phyloP scores from a whole-genome alignment of 2,888 invertebrate species.

The Branchipolynoe longqiensis region DNA sequence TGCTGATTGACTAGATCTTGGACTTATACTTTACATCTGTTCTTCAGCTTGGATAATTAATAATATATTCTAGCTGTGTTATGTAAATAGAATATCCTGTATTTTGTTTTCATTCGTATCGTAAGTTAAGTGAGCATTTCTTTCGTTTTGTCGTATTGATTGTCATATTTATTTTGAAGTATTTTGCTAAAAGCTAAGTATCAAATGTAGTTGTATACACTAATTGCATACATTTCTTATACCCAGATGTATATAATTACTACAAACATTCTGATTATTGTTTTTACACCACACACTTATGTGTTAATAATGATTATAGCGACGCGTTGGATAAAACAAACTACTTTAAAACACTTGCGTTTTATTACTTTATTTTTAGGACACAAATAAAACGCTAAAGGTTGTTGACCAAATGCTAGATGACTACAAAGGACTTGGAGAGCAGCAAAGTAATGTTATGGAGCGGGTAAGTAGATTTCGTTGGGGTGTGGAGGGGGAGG shows the following conservation, averaged over 20 bases:
- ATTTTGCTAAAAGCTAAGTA: no score
- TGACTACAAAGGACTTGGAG: slow-evolving; percentile 74
- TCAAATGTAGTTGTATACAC: no score
- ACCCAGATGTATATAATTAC: neutral
- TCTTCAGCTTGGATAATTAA: no score
- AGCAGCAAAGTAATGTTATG: slow-evolving; percentile 68
- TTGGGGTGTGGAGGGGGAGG: no score
- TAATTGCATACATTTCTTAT: neutral
- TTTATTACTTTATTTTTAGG: slow-evolving; percentile 68
- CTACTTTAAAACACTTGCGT: neutral
- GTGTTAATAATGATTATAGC: neutral
- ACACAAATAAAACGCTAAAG: slow-evolving; percentile 76
- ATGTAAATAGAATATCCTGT: no score
- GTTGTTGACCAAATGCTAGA: slow-evolving; percentile 78
- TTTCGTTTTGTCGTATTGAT: no score
- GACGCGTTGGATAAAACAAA: neutral
- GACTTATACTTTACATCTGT: no score
- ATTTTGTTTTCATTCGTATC: neutral
- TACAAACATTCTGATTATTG: neutral
- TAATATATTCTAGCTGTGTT: no score
- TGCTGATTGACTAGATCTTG: no score
- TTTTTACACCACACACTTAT: neutral
- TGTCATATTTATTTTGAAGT: no score
- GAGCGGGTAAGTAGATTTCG: neutral
- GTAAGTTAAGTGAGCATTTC: neutral